Base-by-base conservation (phyloP, 1,140 invertebrate genomes). In the Lordiphosa clarofinis region DNA sequence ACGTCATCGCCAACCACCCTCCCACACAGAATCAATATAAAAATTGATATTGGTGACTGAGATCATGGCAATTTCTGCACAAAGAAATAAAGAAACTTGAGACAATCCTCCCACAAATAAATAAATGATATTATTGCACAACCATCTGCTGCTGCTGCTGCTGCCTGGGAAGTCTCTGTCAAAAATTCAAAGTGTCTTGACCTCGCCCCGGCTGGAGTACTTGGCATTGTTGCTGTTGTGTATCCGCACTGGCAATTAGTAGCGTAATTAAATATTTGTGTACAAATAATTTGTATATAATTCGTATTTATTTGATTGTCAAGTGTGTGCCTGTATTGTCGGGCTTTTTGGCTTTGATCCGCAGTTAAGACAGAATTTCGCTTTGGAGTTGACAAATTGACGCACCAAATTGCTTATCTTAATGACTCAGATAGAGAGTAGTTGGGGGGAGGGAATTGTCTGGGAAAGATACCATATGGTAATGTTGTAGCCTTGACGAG, bases 241-340 rank as follows among this genome's bases (percentile, higher is more conserved):
- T 39, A 67, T 52, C 56, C 43, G 60, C 53, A 44, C 53, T 65
- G 78, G 64, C 69, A 82, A 82, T 82, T 82, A 82, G 78, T 78
- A 78, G 73, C 73, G 60, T 82, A 84, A 84, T 82, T 82, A 82
- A 82, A 78, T 84, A 82, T 78, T 78, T 78, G 57, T 70, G 60
- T 78, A 73, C 57, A 73, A 56, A 58, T 76, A 49, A 49, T 57
- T 73, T 62, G 19, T 38, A 15, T 53, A 36, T 31, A 56, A 58
- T 53, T 55, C 36, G 48, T 70, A 62, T 72, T 54, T 70, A 58
- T 69, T 69, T 67, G 67, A 69, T 69, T 69, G 69, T 61, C 56
- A 69, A 69, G 65, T 69, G 57, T 69, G 57, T 46, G 57, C 46
- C 43, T 35, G 24, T 10, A 37, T 11, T 6, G 33, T 19, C 33